Conservation (phyloP, 1,140 invertebrate genomes). For the Ylistrum balloti region DNA sequence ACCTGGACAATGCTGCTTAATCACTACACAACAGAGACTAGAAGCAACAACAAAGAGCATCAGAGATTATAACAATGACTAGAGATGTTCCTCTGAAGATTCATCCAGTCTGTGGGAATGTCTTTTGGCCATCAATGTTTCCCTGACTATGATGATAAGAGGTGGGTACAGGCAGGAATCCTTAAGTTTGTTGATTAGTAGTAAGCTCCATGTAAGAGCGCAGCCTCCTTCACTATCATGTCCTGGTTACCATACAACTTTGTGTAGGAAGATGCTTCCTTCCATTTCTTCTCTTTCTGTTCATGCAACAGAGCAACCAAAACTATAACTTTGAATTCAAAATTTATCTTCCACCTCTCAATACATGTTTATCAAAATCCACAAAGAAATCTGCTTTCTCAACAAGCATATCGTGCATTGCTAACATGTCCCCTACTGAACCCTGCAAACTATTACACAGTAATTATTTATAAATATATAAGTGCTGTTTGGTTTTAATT, state of each 20-base stretch:
- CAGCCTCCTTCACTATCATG: slow-evolving; percentile 67
- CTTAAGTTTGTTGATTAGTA: slow-evolving; percentile 44
- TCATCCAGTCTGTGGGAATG: neutral
- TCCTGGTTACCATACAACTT: slow-evolving; percentile 68
- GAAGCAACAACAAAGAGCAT: neutral
- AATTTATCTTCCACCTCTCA: too few relatives aligned
- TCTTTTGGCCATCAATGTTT: neutral
- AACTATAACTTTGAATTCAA: too few relatives aligned
- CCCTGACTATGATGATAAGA: neutral
- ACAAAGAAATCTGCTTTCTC: too few relatives aligned
- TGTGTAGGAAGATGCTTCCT: slow-evolving; percentile 65
- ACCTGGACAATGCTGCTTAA: neutral
- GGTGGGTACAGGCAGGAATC: neutral
- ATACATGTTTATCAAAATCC: too few relatives aligned
- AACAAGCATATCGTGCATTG: too few relatives aligned
- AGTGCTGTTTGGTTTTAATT: too few relatives aligned
- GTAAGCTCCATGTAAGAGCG: slow-evolving; percentile 65
- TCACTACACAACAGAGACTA: neutral
- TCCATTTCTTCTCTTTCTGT: slow-evolving; percentile 65
- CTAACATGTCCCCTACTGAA: too few relatives aligned
- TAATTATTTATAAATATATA: too few relatives aligned
- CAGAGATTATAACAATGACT: neutral
- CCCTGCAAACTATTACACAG: too few relatives aligned
- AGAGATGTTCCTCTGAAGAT: neutral
- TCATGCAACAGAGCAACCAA: neutral